A percentile compares a stretch with the other conserved stretches of the same genome.
Evolutionary conservation across 1,140 invertebrate genomes (phyloP).

Genomic region (Drusus annulatus): DNA sequence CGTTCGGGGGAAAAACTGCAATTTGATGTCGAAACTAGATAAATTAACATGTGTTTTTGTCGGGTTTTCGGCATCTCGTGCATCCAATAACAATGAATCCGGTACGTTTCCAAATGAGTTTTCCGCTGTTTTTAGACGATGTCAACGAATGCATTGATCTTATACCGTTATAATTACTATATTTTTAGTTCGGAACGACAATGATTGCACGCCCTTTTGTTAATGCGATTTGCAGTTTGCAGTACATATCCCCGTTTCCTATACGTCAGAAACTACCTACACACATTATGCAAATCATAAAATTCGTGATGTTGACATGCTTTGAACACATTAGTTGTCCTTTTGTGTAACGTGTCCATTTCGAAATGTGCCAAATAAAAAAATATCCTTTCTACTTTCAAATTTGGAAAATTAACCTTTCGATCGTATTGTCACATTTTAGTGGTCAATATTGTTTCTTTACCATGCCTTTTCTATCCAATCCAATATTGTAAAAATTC

Average conservation of each 20-base stretch:
- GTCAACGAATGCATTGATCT: background rate
- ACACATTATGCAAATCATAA: slow-evolving; percentile 18
- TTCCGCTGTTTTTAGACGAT: background rate
- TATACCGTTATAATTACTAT: background rate
- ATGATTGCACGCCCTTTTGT: slow-evolving; percentile 26
- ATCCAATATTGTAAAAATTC: too few species aligned
- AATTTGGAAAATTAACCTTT: background rate
- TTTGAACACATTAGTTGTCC: background rate
- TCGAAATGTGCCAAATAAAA: background rate
- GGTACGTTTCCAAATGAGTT: background rate
- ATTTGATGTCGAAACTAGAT: background rate
- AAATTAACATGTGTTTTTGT: slow-evolving; percentile 15
- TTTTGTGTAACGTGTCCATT: background rate
- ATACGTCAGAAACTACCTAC: slow-evolving; percentile 26
- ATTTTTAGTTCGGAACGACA: background rate
- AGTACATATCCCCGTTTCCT: background rate
- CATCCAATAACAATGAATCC: slow-evolving; percentile 2
- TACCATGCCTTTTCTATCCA: background rate
- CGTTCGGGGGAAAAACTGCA: background rate
- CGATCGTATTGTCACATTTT: background rate
- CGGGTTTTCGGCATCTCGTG: background rate
- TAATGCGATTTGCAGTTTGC: background rate
- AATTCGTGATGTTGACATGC: slow-evolving; percentile 6
- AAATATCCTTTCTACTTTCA: background rate
- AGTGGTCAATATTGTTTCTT: background rate